Evolutionary conservation across 1,140 invertebrate species (phyloP), one percentile per base, ranked within the genome.

Genomic region (Octopus bimaculoides): DNA sequence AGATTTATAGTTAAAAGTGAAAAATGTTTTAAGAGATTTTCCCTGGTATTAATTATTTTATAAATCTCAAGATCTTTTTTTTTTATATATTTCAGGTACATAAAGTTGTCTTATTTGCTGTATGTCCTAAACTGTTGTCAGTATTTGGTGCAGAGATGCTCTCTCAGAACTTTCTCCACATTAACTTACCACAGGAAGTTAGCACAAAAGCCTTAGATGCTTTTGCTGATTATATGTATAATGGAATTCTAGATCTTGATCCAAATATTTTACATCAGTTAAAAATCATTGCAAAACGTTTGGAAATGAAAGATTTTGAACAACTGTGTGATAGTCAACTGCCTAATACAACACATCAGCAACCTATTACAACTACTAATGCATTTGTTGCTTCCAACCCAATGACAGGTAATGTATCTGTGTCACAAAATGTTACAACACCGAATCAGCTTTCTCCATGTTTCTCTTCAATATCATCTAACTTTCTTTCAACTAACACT

Each of bases 191-290:
- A 75, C 20, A 41, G 9, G 74, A 20, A 52, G 17, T 75, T 41
- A 53, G 74, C 52, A 17, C 8, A 17, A 52, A 75, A 41, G 74
- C 74, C 5, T 17, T 75, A 53, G 17, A 17, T 9, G 74, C 74
- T 14, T 75, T 75, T 75, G 74, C 74, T 9, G 52, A 53, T 41
- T 75, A 75, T 41, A 75, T 75, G 74, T 75, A 75, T 41, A 53
- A 75, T 41, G 74, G 74, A 0, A 41, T 75, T 75, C 41, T 75
- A 52, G 52, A 52, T 75, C 52, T 75, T n/a, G 74, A 75, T 52
- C 26, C 4, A 6, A 41, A 75, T 41, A 75, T 75, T 75, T 71
- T 71, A 20, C 17, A 71, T n/a, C 66, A 71, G 3, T 71, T 71
- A 14, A 71, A 71, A 20, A 71, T 71, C 14, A 71, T 71, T 71